phyloP scores from a whole-genome alignment of 2,797 vertebrate species.

The Sternotherus odoratus region DNA sequence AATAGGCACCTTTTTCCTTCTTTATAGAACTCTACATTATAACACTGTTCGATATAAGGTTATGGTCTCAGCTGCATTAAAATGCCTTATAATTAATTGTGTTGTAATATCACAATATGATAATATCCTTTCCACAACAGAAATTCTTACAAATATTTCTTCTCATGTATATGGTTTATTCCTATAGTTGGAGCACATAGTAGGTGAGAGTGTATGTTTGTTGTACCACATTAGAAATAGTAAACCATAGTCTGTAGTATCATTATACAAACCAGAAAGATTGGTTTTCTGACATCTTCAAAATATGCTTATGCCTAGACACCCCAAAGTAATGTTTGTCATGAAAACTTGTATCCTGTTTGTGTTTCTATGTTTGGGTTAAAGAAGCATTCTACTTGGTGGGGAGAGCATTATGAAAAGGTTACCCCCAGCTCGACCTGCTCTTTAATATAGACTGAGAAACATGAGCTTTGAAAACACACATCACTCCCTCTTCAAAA shows the following conservation, averaged over 20 bases:
- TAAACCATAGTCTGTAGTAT: background rate
- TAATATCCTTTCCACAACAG: background rate
- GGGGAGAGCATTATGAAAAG: background rate
- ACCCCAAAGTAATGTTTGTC: background rate
- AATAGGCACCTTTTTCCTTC: background rate
- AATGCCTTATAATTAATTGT: background rate
- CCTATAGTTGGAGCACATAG: background rate
- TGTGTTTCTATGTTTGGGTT: background rate
- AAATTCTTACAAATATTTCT: background rate
- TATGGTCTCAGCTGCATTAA: background rate
- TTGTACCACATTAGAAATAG: background rate
- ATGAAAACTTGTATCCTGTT: background rate
- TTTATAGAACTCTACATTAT: slow-evolving; percentile 13
- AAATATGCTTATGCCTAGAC: background rate
- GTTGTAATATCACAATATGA: too few species aligned
- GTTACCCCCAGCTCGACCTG: background rate
- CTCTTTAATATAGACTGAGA: background rate
- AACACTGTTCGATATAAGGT: background rate
- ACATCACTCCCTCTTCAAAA: background rate
- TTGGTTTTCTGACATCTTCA: background rate
- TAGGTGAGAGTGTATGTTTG: background rate
- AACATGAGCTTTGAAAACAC: background rate
- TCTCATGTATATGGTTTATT: background rate
- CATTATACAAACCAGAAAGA: background rate
- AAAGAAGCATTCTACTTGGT: background rate